These are phyloP conservation scores for Antheraea yamamai DNA, from an alignment of 2,888 invertebrate species.

Conservation along the genomic window DNA sequence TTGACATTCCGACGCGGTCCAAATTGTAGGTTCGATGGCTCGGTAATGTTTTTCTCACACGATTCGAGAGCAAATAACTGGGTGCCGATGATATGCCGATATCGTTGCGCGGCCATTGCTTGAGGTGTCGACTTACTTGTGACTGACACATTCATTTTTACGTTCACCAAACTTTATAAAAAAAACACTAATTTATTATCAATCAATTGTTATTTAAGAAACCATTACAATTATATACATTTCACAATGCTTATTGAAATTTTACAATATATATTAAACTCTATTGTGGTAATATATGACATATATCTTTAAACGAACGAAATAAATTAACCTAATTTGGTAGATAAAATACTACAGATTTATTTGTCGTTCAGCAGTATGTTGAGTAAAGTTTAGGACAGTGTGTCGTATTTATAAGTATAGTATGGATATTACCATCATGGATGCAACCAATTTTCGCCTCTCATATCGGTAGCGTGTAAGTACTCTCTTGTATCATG, in stretches of 20 bases:
- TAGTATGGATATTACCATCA: constrained; percentile 61
- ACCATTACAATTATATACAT: background rate
- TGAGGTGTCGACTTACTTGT: constrained; percentile 53
- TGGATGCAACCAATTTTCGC: constrained; percentile 70
- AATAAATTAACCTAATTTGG: background rate
- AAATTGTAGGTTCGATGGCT: constrained; percentile 70
- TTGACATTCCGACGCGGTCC: constrained; percentile 69
- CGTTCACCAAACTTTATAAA: constrained; percentile 26
- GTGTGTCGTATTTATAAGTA: constrained; percentile 55
- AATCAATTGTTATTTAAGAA: background rate
- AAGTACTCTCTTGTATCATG: constrained; percentile 68
- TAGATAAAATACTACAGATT: background rate
- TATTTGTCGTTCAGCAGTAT: background rate
- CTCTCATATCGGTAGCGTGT: constrained; percentile 76
- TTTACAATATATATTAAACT: background rate
- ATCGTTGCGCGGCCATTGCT: constrained; percentile 65
- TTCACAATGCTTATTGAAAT: background rate
- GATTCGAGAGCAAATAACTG: constrained; percentile 77
- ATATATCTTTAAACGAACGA: background rate
- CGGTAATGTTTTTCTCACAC: constrained; percentile 78
- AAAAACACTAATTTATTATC: background rate
- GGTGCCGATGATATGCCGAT: constrained; percentile 76
- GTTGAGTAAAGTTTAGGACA: constrained; percentile 25
- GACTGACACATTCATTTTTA: constrained; percentile 35
- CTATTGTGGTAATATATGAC: background rate